Evolutionary conservation across 2,113 vertebrate genomes (phyloP).

Genomic region (Gobiocypris rarus): DNA sequence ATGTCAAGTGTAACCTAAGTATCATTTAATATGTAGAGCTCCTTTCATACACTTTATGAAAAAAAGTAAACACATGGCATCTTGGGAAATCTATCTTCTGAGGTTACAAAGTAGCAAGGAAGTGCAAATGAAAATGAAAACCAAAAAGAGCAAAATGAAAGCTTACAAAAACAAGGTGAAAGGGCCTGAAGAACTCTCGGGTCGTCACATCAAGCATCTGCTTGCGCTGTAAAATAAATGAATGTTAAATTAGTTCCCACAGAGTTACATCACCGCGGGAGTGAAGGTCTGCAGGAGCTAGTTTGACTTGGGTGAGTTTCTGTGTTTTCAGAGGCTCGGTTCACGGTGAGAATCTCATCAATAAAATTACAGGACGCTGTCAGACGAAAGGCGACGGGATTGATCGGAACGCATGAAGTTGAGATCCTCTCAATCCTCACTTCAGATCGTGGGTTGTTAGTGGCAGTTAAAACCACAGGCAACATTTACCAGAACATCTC

Average conservation of each 20-base stretch:
- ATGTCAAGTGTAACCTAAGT: too few relatives aligned
- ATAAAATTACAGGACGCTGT: slow-evolving; percentile 25
- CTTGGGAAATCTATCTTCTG: too few relatives aligned
- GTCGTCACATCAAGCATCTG: background rate
- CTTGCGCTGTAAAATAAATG: slow-evolving; percentile 7
- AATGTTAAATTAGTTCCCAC: slow-evolving; percentile 19
- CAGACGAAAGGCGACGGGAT: slow-evolving; percentile 3
- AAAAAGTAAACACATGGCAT: too few relatives aligned
- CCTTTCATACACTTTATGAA: too few relatives aligned
- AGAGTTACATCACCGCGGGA: background rate
- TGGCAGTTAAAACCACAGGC: background rate
- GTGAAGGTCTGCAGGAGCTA: background rate
- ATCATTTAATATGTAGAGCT: too few relatives aligned
- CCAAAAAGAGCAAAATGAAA: background rate
- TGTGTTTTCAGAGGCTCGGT: background rate
- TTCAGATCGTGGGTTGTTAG: background rate
- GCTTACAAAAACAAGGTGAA: background rate
- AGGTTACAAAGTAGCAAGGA: too few relatives aligned
- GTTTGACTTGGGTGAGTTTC: background rate
- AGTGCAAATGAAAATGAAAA: too few relatives aligned
- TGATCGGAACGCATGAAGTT: background rate
- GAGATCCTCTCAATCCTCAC: background rate
- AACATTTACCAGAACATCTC: background rate
- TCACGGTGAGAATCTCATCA: slow-evolving; percentile 14
- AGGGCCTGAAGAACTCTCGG: background rate